A percentile compares a stretch with the other conserved stretches of the same genome.
Conservation (phyloP, 2,888 invertebrate genomes). For the Tipula vernalis region DNA sequence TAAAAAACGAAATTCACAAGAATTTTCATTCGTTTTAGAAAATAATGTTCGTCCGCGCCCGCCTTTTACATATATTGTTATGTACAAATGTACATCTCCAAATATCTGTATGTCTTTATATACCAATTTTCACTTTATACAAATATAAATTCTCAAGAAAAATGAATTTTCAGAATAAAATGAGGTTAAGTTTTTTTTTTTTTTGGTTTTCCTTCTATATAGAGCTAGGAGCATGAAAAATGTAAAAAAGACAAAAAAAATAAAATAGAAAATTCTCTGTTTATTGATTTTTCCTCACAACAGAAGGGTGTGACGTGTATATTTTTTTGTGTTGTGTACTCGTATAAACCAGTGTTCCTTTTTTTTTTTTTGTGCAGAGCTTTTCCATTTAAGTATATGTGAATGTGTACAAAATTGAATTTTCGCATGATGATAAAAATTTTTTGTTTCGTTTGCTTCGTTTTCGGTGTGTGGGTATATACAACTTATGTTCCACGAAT, state of each 20-base stretch:
- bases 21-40: not conserved
- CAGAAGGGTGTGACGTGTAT: not conserved
- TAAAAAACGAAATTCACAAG: not conserved
- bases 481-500: not conserved
- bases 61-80: not conserved
- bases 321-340: not conserved
- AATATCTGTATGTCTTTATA: not conserved
- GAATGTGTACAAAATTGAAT: not conserved
- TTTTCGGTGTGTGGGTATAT: not conserved
- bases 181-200: slow-evolving; percentile 4
- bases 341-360: not conserved
- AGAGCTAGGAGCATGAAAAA: not conserved
- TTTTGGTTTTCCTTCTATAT: not conserved
- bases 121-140: not conserved
- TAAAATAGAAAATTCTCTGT: not conserved
- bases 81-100: not conserved
- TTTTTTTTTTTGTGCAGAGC: not conserved
- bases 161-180: not conserved
- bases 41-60: not conserved
- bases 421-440: not conserved
- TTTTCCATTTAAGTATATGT: not conserved
- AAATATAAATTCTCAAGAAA: not conserved
- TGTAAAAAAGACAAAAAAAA: not conserved
- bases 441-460: not conserved
- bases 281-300: not conserved